Conservation (phyloP, 1,140 invertebrate species). For the Batillaria attramentaria region DNA sequence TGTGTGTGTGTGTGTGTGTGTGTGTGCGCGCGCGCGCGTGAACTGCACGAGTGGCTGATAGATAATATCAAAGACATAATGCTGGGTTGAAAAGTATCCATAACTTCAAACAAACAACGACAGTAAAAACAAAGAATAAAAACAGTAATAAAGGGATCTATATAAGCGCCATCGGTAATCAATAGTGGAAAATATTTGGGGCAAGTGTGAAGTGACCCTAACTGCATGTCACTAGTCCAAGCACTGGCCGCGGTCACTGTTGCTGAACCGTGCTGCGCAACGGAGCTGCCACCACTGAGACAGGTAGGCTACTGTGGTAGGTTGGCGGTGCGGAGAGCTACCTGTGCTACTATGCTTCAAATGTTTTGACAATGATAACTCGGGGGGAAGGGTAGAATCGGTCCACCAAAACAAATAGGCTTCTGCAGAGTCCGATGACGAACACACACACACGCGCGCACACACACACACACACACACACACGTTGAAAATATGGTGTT, state of each 20-base stretch:
- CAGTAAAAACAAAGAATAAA: not conserved
- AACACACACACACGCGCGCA: not conserved
- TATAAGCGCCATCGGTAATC: not conserved
- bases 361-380: no score
- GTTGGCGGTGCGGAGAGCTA: not conserved
- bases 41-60: not conserved
- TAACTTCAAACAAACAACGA: not conserved
- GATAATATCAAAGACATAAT: not conserved
- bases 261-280: no score
- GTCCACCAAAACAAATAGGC: not conserved
- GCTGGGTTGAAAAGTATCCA: not conserved
- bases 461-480: conserved; percentile 11
- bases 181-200: not conserved
- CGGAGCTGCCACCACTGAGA: not conserved
- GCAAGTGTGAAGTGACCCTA: no score
- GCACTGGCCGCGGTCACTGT: no score
- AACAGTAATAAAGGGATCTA: not conserved
- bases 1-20: not conserved
- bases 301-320: not conserved
- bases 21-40: not conserved
- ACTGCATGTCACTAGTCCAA: no score
- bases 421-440: not conserved
- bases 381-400: not conserved
- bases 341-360: no score
- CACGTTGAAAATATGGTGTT: no score